Evolutionary conservation across 2,888 invertebrate genomes (phyloP), one percentile per base, ranked within the genome.

Genomic region (Galerucella nymphaeae): DNA sequence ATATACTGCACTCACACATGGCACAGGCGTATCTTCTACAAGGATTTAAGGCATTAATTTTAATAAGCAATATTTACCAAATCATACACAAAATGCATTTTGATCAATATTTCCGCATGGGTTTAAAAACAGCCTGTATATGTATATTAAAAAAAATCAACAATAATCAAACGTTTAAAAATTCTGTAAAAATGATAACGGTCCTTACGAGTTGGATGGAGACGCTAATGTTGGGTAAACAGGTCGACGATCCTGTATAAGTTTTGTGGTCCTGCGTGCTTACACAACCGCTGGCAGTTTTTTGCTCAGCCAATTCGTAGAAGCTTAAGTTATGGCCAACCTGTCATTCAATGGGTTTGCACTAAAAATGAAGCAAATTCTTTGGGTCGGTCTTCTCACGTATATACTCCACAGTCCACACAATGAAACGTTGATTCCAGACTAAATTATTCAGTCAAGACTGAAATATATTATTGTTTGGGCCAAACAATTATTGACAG

Each of bases 231-330:
- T 48, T 67, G 42, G 74, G 62, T 75, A 73, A 76, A 70, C 80
- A 81, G 84, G 84, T 84, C 84, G 84, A 83, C 82, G 84, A 79
- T 83, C 84, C 79, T 81, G 77, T 78, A 41, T 59, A 67, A 62
- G 63, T 70, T 80, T 75, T 74, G 73, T 81, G 82, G 82, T 80
- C 80, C 80, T 80, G 81, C 81, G 81, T 83, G 79, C 82, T 82
- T 79, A 80, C 78, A 83, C 80, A 82, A 81, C 80, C 82, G 81
- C 80, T 80, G 78, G 80, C 80, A 81, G 78, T 83, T 83, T 61
- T 84, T 84, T 83, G 82, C 80, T 77, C 79, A 79, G 73, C 80
- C 77, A 80, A 80, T 84, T 83, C 83, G 82, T 80, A 83, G 83
- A 84, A 83, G 77, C 78, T 79, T 73, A 79, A 79, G 82, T 74